Evolutionary conservation across 2,888 invertebrate genomes (phyloP), one percentile per base, ranked within the genome.

Genomic region (Ephialtes manifestator): DNA sequence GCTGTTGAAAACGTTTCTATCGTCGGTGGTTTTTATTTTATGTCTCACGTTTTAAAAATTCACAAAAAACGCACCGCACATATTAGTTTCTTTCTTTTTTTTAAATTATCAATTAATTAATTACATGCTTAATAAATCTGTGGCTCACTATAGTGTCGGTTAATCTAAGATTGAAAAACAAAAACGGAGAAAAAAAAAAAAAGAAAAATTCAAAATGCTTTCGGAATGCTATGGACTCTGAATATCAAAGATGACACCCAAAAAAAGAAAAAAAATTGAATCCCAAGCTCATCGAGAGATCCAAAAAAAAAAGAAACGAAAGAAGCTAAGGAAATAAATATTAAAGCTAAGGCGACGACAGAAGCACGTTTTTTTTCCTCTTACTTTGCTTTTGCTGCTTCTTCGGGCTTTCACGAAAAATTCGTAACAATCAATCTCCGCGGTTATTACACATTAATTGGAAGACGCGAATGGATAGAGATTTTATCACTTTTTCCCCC

Each of bases 381-480:
- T 24, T n/a, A 18, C 51, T 51, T 51, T 18, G 39, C 51, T n/a
- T 48, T 28, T 71, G 31, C 39, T 55, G 81, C 24, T 76, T 24
- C 46, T 31, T 24, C 53, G 15, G 15, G 51, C 43, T 48, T 71
- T 53, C 4, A 20, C 48, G 53, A 39, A 39, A 74, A 83, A 58
- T 60, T 39, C 63, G 63, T 70, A 53, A 71, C 58, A 72, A 83
- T 74, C 80, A 68, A 81, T 63, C 55, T 81, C 82, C 74, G 78
- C 80, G 72, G 60, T 63, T 71, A 80, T 55, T 63, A 86, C 75
- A 75, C 75, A 75, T 75, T 77, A 82, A 84, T 86, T 89, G 90
- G 90, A 91, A 91, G 91, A 91, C 90, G 90, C 89, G 88, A 90
- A 86, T 78, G 71, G 86, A 87, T 86, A 86, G 81, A 86, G 83